phyloP scores from a whole-genome alignment of 2,888 invertebrate species.

The Ischnus inquisitorius region DNA sequence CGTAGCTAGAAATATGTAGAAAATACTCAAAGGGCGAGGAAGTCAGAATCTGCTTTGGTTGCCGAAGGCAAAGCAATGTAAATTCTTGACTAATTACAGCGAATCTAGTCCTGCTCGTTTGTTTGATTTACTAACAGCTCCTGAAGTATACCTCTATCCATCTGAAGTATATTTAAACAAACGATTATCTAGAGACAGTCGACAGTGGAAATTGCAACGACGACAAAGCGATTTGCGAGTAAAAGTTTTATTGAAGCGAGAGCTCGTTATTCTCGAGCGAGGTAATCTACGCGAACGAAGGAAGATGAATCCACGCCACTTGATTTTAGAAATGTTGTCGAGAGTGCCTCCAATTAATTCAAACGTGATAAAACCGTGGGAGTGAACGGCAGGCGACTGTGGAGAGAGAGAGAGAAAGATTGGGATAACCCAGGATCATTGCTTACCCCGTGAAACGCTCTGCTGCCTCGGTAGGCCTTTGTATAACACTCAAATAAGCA shows the following conservation, averaged over 20 bases:
- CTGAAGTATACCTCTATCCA: not conserved
- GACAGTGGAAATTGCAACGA: not conserved
- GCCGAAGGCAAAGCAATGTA: too few relatives aligned
- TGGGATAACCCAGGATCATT: conserved; percentile 34
- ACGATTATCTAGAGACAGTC: conserved; percentile 8
- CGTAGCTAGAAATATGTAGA: not conserved
- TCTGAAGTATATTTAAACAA: not conserved
- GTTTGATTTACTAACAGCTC: not conserved
- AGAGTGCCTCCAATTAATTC: conserved; percentile 41
- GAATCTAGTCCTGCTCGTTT: conserved; percentile 4
- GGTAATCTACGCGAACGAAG: not conserved
- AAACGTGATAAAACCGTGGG: conserved; percentile 54
- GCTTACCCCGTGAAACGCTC: conserved; percentile 34
- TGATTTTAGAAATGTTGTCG: conserved; percentile 26
- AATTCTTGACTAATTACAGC: conserved; percentile 10
- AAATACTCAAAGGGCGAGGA: not conserved
- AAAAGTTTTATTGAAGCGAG: conserved; percentile 15
- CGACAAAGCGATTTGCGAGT: conserved; percentile 13
- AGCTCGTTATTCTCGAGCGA: not conserved
- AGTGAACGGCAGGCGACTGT: conserved; percentile 27
- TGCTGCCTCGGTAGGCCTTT: conserved; percentile 9
- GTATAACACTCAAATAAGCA: conserved; percentile 37
- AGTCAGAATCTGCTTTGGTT: too few relatives aligned
- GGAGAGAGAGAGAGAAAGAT: not conserved
- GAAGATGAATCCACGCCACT: conserved; percentile 14